Percentiles rank a stretch among this genome's conserved stretches.
Evolutionary conservation across 2,888 invertebrate genomes (phyloP).

Genomic region (Mesoligia furuncula): DNA sequence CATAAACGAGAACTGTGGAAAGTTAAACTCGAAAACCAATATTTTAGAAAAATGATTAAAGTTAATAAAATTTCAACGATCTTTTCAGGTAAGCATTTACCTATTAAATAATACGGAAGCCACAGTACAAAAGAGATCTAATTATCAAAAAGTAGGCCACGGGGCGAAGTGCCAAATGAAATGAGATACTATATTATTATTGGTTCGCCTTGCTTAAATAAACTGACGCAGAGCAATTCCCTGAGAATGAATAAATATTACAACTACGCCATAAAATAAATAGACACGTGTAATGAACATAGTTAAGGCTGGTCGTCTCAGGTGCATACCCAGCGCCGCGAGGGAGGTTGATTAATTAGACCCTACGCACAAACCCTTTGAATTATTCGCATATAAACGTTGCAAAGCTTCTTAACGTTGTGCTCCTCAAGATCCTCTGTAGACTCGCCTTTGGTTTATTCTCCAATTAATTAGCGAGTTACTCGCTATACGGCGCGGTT

Average conservation of each 20-base stretch:
- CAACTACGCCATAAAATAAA: conserved; percentile 60
- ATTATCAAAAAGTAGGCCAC: conserved; percentile 30
- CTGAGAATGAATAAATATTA: conserved; percentile 64
- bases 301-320: conserved; percentile 75
- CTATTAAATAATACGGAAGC: conserved; percentile 18
- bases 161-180: conserved; percentile 40
- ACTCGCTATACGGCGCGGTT: conserved; percentile 18
- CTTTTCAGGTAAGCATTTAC: conserved; percentile 24
- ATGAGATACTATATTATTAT: conserved; percentile 26
- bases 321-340: conserved; percentile 74
- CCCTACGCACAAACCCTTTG: conserved; percentile 78
- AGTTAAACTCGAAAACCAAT: conserved; percentile 24
- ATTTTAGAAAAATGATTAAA: neutral
- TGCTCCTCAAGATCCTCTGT: conserved; percentile 73
- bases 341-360: conserved; percentile 83
- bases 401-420: conserved; percentile 81
- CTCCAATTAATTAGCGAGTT: conserved; percentile 76
- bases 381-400: conserved; percentile 80
- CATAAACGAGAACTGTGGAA: neutral
- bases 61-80: neutral
- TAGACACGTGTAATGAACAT: conserved; percentile 70
- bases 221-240: conserved; percentile 21
- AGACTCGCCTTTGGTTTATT: conserved; percentile 75
- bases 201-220: conserved; percentile 15
- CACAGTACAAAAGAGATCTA: conserved; percentile 31